phyloP scores from a whole-genome alignment of 2,888 invertebrate species.

The Pemphredon lugubris region DNA sequence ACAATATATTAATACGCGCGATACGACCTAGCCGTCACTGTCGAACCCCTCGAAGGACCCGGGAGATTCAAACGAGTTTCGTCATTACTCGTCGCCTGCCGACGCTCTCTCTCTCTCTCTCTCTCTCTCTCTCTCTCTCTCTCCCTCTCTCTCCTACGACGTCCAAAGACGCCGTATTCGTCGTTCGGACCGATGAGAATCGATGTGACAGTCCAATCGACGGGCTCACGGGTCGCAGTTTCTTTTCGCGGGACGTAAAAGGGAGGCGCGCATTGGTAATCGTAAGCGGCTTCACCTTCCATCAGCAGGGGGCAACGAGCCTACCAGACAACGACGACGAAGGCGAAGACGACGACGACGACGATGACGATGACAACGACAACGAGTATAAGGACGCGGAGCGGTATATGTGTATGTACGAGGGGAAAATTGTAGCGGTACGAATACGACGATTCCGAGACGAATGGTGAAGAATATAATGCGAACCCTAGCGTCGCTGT shows the following conservation, averaged over 20 bases:
- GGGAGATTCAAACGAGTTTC: slow-evolving; percentile 54
- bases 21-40: slow-evolving; percentile 11
- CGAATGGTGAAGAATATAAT: not conserved
- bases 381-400: not conserved
- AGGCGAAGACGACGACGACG: slow-evolving; percentile 15
- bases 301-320: slow-evolving; percentile 56
- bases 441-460: slow-evolving; percentile 4
- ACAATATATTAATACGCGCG: slow-evolving; percentile 13
- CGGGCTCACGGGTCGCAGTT: slow-evolving; percentile 57
- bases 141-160: slow-evolving; percentile 6
- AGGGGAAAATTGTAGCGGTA: not conserved
- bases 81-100: slow-evolving; percentile 35
- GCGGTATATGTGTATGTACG: not conserved
- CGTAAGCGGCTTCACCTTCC: slow-evolving; percentile 57
- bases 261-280: slow-evolving; percentile 43
- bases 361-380: not conserved
- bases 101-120: no score
- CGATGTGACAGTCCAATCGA: slow-evolving; percentile 66
- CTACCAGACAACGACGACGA: slow-evolving; percentile 47
- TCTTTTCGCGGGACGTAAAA: slow-evolving; percentile 52
- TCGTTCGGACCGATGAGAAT: slow-evolving; percentile 57
- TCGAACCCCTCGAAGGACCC: slow-evolving; percentile 4
- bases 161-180: slow-evolving; percentile 15
- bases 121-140: slow-evolving; percentile 14
- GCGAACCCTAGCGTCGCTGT: no score